Evolutionary conservation across 1,140 invertebrate genomes (phyloP), one percentile per base, ranked within the genome.

Genomic region (Radopholus similis): DNA sequence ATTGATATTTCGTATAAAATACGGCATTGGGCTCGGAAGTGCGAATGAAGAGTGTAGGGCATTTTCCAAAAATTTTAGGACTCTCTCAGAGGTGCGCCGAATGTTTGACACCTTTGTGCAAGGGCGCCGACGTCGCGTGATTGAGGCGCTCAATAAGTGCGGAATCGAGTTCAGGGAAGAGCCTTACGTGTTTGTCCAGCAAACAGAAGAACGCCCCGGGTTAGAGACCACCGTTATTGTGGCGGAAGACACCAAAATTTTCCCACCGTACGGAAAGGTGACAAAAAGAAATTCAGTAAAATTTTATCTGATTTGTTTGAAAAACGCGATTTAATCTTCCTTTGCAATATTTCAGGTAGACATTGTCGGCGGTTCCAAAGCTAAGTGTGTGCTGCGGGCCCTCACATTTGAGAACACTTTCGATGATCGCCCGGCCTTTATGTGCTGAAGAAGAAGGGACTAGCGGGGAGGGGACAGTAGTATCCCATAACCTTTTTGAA

Each of bases 221-320:
- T 42, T 11, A 49, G 18, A 23, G 1, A n/a, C 2, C 32, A 49
- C 28, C 59, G 21, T 42, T 62, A 26, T 23, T 21, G 26, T 42
- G 26, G 2, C 21, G 15, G 38, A 42, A 21, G 42, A 40, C 30
- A 13, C 47, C 18, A 62, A 3, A 9, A 62, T 62, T 28, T 30
- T 23, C n/a, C 59, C 59, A 3, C 59, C 59, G 2, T 62, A 62
- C 15, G 59, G 49, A 34, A 62, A 62, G 59, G 59, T 62, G 13
- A 4, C 2, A 21, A 18, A 35, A 26, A 30, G 35, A 21, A 26
- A 26, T 51, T 51, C 8, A 8, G 11, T 9, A 28, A 51, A 6
- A 11, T 23, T 23, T 23, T 4, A 4, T 49, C 47, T 49, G 47
- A 49, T 49, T 51, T 51, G 5, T 13, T 9, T 0, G 55, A 30